These are phyloP conservation scores for Melanotaenia boesemani DNA, from an alignment of 2,797 vertebrate species.

Conservation along the genomic window DNA sequence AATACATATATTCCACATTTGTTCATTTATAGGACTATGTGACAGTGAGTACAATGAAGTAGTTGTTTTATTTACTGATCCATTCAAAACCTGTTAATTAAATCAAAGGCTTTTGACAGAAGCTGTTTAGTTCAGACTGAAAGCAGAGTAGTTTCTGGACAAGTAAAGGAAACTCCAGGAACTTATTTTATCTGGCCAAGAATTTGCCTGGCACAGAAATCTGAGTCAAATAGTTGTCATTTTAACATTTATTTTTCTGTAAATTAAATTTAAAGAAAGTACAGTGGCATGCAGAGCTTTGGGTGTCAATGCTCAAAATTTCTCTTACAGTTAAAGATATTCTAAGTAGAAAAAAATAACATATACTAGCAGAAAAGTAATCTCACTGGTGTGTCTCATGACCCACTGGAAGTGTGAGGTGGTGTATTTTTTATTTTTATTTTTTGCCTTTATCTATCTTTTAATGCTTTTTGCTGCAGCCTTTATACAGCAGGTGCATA, in stretches of 20 bases:
- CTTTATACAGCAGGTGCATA: neutral
- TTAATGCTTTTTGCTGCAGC: too few relatives aligned
- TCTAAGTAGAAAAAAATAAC: too few relatives aligned
- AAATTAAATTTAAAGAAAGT: neutral
- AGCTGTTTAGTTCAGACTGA: too few relatives aligned
- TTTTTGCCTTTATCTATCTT: neutral
- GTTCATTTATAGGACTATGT: neutral
- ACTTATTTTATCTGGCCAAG: conserved; percentile 3
- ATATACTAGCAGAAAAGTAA: neutral
- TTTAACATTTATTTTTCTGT: neutral
- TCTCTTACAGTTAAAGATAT: neutral
- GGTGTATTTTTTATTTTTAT: too few relatives aligned
- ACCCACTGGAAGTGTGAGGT: neutral
- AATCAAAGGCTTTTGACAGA: conserved; percentile 3
- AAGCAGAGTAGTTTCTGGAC: conserved; percentile 1
- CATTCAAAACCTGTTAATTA: neutral
- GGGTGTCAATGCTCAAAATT: neutral
- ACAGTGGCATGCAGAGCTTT: neutral
- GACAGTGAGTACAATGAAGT: neutral
- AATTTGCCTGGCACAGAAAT: neutral
- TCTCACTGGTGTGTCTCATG: neutral
- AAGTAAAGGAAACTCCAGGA: conserved; percentile 13
- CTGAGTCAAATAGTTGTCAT: neutral
- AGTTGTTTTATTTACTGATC: neutral
- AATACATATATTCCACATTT: neutral